Evolutionary conservation across 2,888 invertebrate species (phyloP).

Genomic region (Netelia melanura): DNA sequence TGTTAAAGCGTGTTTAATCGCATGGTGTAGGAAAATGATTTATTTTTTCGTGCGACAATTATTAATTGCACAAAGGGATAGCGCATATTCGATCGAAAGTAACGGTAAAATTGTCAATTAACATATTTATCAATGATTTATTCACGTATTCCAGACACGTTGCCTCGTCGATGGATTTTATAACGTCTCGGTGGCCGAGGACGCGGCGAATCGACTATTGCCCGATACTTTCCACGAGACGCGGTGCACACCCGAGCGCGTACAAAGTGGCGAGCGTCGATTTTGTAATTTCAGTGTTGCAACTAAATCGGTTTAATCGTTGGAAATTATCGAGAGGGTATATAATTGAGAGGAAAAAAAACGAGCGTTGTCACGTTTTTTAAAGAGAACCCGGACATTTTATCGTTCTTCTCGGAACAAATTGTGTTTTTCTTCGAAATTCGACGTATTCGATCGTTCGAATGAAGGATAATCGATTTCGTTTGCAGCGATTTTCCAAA

Average conservation of each 20-base stretch:
- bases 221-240: slow-evolving; percentile 33
- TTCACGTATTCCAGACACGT: slow-evolving; percentile 31
- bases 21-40: too few relatives aligned
- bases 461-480: too few relatives aligned
- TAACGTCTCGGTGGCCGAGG: slow-evolving; percentile 36
- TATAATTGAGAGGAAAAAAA: neutral
- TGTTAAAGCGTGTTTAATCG: too few relatives aligned
- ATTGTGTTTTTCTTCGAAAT: neutral
- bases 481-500: too few relatives aligned
- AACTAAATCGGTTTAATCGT: slow-evolving; percentile 43
- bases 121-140: slow-evolving; percentile 23
- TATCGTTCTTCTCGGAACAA: neutral
- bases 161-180: slow-evolving; percentile 14
- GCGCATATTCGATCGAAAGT: neutral
- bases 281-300: slow-evolving; percentile 52
- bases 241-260: slow-evolving; percentile 51
- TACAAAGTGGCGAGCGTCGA: slow-evolving; percentile 48
- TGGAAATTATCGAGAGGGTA: slow-evolving; percentile 26
- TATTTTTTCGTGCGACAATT: neutral
- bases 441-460: too few relatives aligned
- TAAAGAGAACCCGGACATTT: neutral
- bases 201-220: slow-evolving; percentile 41
- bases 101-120: slow-evolving; percentile 12
- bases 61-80: neutral
- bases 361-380: neutral